Percentiles rank a stretch among this genome's conserved stretches.
Conservation (phyloP, 1,140 invertebrate species). For the Zaprionus inermis region DNA sequence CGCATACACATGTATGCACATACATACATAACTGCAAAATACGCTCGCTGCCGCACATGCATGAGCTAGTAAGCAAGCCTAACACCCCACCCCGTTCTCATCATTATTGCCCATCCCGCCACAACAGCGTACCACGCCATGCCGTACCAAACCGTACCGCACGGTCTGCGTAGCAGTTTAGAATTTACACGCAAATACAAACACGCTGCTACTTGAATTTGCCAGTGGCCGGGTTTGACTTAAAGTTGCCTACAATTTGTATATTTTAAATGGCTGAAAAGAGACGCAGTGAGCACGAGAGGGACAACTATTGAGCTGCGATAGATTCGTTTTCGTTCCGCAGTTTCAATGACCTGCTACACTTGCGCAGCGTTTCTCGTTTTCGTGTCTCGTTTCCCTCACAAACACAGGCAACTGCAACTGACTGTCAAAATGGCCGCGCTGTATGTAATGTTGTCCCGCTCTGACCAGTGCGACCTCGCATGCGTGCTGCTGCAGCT, state of each 20-base stretch:
- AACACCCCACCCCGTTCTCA: too few species aligned
- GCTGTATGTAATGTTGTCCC: background rate
- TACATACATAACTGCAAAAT: too few species aligned
- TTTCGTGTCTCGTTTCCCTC: background rate
- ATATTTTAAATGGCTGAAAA: conserved; percentile 47
- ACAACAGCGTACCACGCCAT: too few species aligned
- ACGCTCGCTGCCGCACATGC: too few species aligned
- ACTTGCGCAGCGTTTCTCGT: conserved; percentile 16
- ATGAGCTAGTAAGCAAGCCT: too few species aligned
- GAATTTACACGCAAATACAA: background rate
- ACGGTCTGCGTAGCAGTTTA: background rate
- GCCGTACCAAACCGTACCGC: background rate
- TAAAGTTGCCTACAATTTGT: conserved; percentile 54
- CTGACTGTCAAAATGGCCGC: conserved; percentile 65
- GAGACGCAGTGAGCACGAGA: background rate
- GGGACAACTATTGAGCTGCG: background rate
- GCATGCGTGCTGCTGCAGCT: conserved; percentile 14
- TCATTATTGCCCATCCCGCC: too few species aligned
- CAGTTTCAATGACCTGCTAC: background rate
- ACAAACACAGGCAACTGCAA: background rate
- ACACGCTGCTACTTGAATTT: background rate
- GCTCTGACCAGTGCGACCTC: conserved; percentile 16
- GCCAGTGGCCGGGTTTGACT: conserved; percentile 3
- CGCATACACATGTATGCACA: too few species aligned
- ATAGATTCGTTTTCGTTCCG: too few species aligned